Base-by-base conservation (phyloP, 2,888 invertebrate genomes). In the Hypercompe scribonia region DNA sequence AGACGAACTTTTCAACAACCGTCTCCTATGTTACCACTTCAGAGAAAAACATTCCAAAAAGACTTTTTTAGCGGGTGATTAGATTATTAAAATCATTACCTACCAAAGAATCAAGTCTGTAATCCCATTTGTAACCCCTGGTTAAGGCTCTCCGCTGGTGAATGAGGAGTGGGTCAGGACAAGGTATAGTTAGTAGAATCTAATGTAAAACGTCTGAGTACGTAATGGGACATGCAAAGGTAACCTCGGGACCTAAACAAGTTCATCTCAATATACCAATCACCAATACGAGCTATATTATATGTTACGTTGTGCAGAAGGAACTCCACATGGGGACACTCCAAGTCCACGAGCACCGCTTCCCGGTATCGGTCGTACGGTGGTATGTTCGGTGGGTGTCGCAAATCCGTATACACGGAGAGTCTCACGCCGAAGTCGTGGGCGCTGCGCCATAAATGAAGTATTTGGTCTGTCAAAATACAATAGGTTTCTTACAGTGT, bases 311-410 rank as follows among this genome's bases (percentile, higher is more conserved):
- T 75, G 0, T 85, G 64, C 13, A 92, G 76, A 18, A 91, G 75
- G 0, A 72, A 65, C 0, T 75, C 68, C 7, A 88, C 86, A 31
- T 78, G 70, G 0, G 89, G 86, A 58, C 94, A 94, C 64, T 75
- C 68, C 33, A 90, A 74, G 77, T 94, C 94, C 5, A 94, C 85
- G 71, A 94, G 77, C 74, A 92, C 85, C 21, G 91, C 94, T 77
- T 94, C 93, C 39, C 92, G 90, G 68, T 80, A 85, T n/a, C 67
- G n/a, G 71, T 80, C 91, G 72, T 85, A 83, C 3, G 93, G 86
- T 1, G 79, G 79, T 80, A 90, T 80, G 34, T 34, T 82, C 10
- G 89, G 85, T 18, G 77, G 61, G 10, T 31, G 74, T 10, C 7
- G 54, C 72, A 81, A 75, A 65, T 82, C 77, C 3, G 67, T 8